Evolutionary conservation across 1,140 invertebrate species (phyloP).

Genomic region (Venustaconcha ellipsiformis): DNA sequence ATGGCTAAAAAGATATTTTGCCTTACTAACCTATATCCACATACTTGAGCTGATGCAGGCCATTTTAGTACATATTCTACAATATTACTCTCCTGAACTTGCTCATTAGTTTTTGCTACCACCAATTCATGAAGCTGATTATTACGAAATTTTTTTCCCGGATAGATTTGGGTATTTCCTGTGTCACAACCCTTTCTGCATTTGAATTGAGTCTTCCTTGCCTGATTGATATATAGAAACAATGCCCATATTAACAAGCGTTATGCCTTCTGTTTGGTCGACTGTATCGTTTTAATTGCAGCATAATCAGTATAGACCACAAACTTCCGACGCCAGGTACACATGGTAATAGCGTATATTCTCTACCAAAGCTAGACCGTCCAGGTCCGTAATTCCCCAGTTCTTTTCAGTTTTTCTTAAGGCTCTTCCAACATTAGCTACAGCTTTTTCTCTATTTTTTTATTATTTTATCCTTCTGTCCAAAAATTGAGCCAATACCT

Average conservation of each 20-base stretch:
- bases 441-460: conserved; percentile 20
- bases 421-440: conserved; percentile 21
- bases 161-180: background rate
- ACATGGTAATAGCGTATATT: conserved; percentile 20
- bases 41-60: no score
- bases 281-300: conserved; percentile 5
- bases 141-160: no score
- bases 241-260: conserved; percentile 24
- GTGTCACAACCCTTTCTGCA: conserved; percentile 2
- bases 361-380: conserved; percentile 25
- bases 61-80: no score
- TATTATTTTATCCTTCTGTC: conserved; percentile 31
- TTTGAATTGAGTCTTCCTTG: conserved; percentile 3
- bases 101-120: no score
- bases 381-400: conserved; percentile 11
- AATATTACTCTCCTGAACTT: no score
- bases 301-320: conserved; percentile 25
- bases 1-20: no score
- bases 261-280: background rate
- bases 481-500: conserved; percentile 25
- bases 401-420: conserved; percentile 22
- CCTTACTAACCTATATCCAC: no score
- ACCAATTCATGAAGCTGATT: no score
- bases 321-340: conserved; percentile 18
- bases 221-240: conserved; percentile 20